phyloP scores from a whole-genome alignment of 2,797 vertebrate genomes.

The Pangasius mekongensis region DNA sequence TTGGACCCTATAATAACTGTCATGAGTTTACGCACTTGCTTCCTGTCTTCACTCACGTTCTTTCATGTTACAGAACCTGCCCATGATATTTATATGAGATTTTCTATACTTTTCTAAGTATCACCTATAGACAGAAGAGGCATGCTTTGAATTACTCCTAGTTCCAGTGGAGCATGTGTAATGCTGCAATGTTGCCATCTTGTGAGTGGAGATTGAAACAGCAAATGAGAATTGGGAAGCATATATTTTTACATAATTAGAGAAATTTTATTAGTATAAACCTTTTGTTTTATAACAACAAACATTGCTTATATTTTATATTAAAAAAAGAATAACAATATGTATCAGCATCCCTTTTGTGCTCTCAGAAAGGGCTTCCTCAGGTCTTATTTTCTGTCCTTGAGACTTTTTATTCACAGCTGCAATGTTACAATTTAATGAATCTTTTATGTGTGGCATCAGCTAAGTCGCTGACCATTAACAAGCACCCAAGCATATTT shows the following conservation, averaged over 20 bases:
- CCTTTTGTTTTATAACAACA: neutral
- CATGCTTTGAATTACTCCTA: neutral
- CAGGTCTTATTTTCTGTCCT: constrained; percentile 14
- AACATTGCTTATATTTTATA: neutral
- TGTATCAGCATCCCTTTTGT: neutral
- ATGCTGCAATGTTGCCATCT: constrained; percentile 52
- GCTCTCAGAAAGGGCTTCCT: neutral
- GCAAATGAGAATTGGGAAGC: neutral
- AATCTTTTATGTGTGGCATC: constrained; percentile 3
- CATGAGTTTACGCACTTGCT: neutral
- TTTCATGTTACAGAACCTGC: neutral
- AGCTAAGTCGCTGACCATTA: constrained; percentile 12
- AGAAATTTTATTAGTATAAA: neutral
- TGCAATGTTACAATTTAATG: constrained; percentile 20
- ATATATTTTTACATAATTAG: neutral
- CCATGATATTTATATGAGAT: neutral
- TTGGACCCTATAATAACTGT: neutral
- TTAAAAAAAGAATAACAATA: neutral
- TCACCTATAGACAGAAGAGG: neutral
- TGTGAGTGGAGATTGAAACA: constrained; percentile 42
- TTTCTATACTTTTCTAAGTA: neutral
- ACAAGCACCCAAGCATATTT: constrained; percentile 25
- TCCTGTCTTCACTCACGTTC: neutral
- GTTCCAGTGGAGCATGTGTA: neutral
- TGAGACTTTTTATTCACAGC: constrained; percentile 18